Percentiles rank a stretch among this genome's conserved stretches.
Conservation (phyloP, 2,888 invertebrate genomes). For the Drosophila meridiana region DNA sequence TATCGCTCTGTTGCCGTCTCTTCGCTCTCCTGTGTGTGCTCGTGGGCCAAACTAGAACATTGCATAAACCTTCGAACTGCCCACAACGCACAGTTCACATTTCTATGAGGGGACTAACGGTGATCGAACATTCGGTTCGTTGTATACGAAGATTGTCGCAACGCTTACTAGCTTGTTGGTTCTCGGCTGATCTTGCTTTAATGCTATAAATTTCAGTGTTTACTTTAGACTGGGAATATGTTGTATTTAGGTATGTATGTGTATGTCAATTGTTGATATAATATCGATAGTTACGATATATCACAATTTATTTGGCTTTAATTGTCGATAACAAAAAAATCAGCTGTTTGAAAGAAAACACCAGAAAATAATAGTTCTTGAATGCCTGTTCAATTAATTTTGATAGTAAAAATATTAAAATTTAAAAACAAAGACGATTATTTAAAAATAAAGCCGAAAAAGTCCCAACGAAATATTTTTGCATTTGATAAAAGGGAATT, state of each 20-base stretch:
- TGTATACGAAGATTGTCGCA: constrained; percentile 31
- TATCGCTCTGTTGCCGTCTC: constrained; percentile 28
- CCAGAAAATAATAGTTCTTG: too few species aligned
- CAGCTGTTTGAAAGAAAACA: constrained; percentile 19
- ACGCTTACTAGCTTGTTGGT: constrained; percentile 22
- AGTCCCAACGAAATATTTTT: background rate
- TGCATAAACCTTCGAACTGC: constrained; percentile 66
- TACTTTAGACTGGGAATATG: constrained; percentile 59
- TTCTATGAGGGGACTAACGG: constrained; percentile 33
- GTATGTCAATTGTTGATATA: constrained; percentile 59
- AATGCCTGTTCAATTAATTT: background rate
- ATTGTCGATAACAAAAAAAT: constrained; percentile 25
- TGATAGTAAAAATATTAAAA: background rate
- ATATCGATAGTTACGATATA: constrained; percentile 52
- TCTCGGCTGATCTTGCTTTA: constrained; percentile 27
- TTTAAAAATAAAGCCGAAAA: background rate
- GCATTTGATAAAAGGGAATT: background rate
- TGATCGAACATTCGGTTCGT: constrained; percentile 21
- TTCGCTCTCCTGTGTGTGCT: constrained; percentile 46
- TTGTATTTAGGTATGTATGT: constrained; percentile 41
- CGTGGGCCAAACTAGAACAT: constrained; percentile 69
- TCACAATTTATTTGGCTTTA: constrained; percentile 1
- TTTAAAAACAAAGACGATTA: background rate
- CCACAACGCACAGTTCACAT: constrained; percentile 64
- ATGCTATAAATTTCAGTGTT: constrained; percentile 62